These are phyloP conservation scores for Plebejus melissa DNA, from an alignment of 2,888 invertebrate genomes.

Conservation along the genomic window DNA sequence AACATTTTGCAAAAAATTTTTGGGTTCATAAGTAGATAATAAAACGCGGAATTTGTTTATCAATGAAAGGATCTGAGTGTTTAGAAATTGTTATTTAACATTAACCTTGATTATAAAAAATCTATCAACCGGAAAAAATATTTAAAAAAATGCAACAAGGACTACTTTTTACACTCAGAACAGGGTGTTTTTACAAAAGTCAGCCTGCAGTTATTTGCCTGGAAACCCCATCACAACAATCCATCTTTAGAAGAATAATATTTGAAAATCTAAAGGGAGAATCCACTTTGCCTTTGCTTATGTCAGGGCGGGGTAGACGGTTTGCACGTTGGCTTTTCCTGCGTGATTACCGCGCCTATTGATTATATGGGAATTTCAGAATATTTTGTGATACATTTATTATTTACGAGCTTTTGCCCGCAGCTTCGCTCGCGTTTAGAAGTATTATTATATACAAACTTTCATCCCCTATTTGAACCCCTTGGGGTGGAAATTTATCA, in stretches of 20 bases:
- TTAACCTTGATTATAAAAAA: neutral
- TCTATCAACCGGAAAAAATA: neutral
- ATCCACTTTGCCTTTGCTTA: no score
- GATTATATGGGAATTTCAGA: neutral
- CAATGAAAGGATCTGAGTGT: neutral
- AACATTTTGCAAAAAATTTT: neutral
- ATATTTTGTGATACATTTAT: neutral
- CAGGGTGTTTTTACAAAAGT: neutral
- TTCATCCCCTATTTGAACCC: no score
- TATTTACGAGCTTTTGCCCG: no score
- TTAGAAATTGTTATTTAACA: neutral
- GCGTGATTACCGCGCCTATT: neutral
- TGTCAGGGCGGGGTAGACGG: no score
- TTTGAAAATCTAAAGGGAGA: no score
- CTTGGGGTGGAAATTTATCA: no score
- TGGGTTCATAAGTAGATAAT: conserved; percentile 6
- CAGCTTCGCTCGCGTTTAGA: no score
- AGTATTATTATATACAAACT: no score
- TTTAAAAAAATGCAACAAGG: neutral
- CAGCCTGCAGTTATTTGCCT: neutral
- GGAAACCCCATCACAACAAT: no score
- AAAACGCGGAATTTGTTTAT: conserved; percentile 13
- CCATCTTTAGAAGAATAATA: no score
- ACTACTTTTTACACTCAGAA: neutral
- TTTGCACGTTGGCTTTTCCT: neutral